Percentiles rank a stretch among this genome's conserved stretches.
Evolutionary conservation across 2,797 vertebrate genomes (phyloP).

Genomic region (Tragopan temminckii): DNA sequence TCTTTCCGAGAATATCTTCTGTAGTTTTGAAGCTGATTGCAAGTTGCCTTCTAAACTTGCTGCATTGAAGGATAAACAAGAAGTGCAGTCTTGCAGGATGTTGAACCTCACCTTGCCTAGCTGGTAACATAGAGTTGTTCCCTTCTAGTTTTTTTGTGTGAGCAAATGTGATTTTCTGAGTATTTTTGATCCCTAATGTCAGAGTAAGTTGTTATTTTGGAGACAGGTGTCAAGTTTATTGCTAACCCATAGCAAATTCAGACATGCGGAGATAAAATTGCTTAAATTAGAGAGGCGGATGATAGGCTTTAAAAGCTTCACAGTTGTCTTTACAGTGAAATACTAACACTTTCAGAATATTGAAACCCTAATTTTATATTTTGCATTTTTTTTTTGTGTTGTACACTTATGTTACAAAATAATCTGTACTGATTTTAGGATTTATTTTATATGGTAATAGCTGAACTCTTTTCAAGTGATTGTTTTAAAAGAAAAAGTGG

Average conservation of each 20-base stretch:
- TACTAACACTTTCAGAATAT: neutral
- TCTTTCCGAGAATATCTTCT: neutral
- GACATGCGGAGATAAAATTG: neutral
- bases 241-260: neutral
- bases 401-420: neutral
- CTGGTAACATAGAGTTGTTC: neutral
- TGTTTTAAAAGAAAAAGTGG: neutral
- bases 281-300: slow-evolving; percentile 25
- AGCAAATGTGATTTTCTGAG: neutral
- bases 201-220: neutral
- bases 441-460: neutral
- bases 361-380: neutral
- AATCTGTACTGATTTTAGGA: neutral
- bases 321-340: neutral
- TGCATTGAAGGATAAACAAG: neutral
- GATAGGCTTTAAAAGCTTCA: slow-evolving; percentile 5
- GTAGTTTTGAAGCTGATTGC: neutral
- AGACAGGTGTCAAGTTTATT: neutral
- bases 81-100: neutral
- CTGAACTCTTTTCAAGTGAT: neutral
- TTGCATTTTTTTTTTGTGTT: neutral
- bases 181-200: neutral
- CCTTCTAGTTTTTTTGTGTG: neutral
- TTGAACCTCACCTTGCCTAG: neutral
- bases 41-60: neutral